These are phyloP conservation scores for Uromys caudimaculatus DNA, from an alignment of 2,797 vertebrate genomes.

Conservation along the genomic window DNA sequence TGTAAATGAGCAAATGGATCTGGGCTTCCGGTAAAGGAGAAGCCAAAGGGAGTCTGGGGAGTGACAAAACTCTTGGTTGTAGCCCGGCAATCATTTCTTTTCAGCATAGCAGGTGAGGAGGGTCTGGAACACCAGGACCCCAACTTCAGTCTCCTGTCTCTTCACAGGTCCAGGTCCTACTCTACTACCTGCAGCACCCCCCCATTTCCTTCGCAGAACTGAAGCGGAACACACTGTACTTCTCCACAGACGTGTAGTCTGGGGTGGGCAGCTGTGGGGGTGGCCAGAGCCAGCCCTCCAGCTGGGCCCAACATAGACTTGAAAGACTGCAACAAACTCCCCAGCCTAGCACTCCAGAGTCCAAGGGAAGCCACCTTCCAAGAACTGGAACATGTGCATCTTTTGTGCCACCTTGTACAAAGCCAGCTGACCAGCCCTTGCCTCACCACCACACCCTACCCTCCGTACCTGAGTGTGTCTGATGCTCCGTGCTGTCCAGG, in stretches of 20 bases:
- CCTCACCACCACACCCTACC: slow-evolving; percentile 65
- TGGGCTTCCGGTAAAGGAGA: neutral
- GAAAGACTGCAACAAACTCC: slow-evolving; percentile 71
- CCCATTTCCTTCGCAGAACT: slow-evolving; percentile 97
- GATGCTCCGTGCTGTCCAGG: slow-evolving; percentile 85
- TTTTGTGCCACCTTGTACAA: slow-evolving; percentile 85
- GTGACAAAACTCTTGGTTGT: neutral
- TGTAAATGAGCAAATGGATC: neutral
- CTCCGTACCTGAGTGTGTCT: slow-evolving; percentile 86
- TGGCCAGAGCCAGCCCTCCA: slow-evolving; percentile 71
- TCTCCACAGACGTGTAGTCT: slow-evolving; percentile 97
- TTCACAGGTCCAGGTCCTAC: slow-evolving; percentile 97
- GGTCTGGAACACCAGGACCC: neutral
- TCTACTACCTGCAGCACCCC: slow-evolving; percentile 98
- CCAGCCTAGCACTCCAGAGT: slow-evolving; percentile 67
- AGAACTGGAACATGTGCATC: slow-evolving; percentile 81
- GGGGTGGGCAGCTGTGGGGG: slow-evolving; percentile 68
- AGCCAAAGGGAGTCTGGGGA: neutral
- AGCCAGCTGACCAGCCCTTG: slow-evolving; percentile 74
- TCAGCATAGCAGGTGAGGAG: neutral
- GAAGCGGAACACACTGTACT: slow-evolving; percentile 98
- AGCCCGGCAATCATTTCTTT: neutral
- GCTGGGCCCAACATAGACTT: slow-evolving; percentile 77
- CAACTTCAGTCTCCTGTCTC: slow-evolving; percentile 30
- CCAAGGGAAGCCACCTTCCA: slow-evolving; percentile 68